Conservation (phyloP, 2,797 vertebrate species). For the Somateria mollissima region DNA sequence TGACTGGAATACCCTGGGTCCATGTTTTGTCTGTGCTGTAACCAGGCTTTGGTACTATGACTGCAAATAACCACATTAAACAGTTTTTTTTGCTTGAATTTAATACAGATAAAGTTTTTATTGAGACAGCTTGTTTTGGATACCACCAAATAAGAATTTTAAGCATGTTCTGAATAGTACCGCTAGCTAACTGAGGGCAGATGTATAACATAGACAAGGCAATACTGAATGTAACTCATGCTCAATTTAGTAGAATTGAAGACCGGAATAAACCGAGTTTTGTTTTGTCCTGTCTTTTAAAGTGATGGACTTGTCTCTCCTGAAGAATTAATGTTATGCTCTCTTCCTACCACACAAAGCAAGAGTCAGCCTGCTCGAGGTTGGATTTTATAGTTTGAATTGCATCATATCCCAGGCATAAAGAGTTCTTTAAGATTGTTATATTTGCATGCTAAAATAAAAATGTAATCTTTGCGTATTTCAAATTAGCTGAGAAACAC, state of each 20-base stretch:
- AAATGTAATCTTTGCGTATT: neutral
- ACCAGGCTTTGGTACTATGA: neutral
- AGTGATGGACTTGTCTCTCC: neutral
- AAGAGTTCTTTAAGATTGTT: neutral
- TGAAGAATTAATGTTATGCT: neutral
- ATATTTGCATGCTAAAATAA: neutral
- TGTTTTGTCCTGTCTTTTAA: neutral
- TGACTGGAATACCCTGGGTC: neutral
- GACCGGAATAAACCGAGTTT: neutral
- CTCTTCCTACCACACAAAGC: neutral
- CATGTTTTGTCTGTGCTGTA: neutral
- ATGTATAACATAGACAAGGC: neutral
- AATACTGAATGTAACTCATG: neutral
- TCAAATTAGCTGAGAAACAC: neutral
- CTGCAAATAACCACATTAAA: neutral
- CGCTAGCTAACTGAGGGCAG: neutral
- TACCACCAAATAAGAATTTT: neutral
- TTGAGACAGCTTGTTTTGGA: neutral
- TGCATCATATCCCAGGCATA: neutral
- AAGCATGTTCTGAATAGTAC: neutral
- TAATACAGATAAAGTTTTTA: neutral
- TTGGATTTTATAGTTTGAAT: accelerated
- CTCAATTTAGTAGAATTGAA: neutral
- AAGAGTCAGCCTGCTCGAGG: neutral
- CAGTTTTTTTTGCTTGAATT: neutral